phyloP scores from a whole-genome alignment of 2,113 vertebrate species.

The Danionella cerebrum region DNA sequence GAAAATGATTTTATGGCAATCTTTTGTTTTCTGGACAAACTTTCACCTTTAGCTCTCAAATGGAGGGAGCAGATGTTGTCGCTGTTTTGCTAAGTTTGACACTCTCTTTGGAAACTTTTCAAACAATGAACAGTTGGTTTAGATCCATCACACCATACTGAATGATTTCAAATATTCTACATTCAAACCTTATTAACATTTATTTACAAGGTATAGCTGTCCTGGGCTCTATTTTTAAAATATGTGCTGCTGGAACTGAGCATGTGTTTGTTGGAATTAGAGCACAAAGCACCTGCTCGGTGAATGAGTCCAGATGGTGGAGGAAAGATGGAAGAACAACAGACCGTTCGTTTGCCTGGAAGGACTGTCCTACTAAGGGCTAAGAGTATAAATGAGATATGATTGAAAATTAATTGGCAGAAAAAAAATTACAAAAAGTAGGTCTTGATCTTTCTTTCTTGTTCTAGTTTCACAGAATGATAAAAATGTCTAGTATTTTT shows the following conservation, averaged over 20 bases:
- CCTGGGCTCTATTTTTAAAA: too few relatives aligned
- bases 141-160: too few relatives aligned
- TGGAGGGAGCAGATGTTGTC: too few relatives aligned
- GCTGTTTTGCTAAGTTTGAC: too few relatives aligned
- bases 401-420: slow-evolving; percentile 26
- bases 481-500: not conserved
- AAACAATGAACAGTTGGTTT: too few relatives aligned
- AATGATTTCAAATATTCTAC: too few relatives aligned
- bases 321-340: not conserved
- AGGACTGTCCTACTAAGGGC: slow-evolving; percentile 40
- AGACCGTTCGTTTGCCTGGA: slow-evolving; percentile 23
- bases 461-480: not conserved
- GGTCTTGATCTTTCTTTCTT: slow-evolving; percentile 20
- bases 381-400: slow-evolving; percentile 35
- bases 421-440: slow-evolving; percentile 36
- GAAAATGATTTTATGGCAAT: too few relatives aligned
- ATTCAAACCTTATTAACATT: too few relatives aligned
- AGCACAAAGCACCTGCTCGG: not conserved
- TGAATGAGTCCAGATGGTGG: not conserved
- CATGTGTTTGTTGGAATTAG: not conserved
- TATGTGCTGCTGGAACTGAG: not conserved
- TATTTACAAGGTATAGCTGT: too few relatives aligned
- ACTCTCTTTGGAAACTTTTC: too few relatives aligned
- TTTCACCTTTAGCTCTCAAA: too few relatives aligned
- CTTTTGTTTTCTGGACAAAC: too few relatives aligned